Conservation (phyloP, 2,797 vertebrate species). For the Falco novaeseelandiae region DNA sequence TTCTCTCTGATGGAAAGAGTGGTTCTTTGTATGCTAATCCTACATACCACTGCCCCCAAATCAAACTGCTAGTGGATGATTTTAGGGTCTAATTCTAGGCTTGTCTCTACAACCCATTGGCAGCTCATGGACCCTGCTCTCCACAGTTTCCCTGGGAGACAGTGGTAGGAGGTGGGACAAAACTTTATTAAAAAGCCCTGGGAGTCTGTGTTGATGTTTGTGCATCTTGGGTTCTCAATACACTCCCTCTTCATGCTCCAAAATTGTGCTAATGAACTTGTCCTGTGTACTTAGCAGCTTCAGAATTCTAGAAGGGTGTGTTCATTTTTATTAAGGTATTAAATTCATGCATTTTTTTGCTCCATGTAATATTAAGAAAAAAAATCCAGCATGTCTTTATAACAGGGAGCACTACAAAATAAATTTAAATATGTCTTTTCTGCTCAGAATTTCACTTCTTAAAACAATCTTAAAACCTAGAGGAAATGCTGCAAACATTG, state of each 20-base stretch:
- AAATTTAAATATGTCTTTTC: slow-evolving; percentile 14
- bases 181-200: background rate
- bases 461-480: background rate
- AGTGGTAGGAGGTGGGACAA: background rate
- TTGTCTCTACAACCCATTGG: background rate
- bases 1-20: background rate
- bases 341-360: background rate
- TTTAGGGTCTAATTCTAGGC: background rate
- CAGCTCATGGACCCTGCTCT: background rate
- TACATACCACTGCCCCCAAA: background rate
- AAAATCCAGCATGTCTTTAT: background rate
- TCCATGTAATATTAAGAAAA: background rate
- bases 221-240: background rate
- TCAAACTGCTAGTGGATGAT: background rate
- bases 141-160: background rate
- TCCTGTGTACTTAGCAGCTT: background rate
- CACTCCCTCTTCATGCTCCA: background rate
- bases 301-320: background rate
- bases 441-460: background rate
- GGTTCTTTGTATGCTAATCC: slow-evolving; percentile 10
- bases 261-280: background rate
- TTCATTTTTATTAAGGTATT: background rate
- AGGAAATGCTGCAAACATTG: background rate
- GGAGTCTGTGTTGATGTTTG: background rate
- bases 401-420: background rate